Conservation (phyloP, 2,888 invertebrate genomes). For the Apamea crenata region DNA sequence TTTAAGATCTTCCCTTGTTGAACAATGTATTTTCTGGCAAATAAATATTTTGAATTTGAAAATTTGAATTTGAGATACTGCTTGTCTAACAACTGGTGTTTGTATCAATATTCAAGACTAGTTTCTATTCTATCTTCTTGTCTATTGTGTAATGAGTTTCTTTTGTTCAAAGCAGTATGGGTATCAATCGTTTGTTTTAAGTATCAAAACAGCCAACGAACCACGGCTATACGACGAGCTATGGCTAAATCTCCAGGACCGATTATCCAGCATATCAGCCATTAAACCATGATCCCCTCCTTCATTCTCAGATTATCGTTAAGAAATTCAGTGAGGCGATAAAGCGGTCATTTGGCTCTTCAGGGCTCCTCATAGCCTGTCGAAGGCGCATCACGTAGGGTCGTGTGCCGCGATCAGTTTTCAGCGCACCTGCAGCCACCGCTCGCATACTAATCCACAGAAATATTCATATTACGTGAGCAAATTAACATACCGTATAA, state of each 20-base stretch:
- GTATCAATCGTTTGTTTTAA: neutral
- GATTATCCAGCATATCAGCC: neutral
- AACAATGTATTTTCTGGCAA: no score
- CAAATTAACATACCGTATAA: slow-evolving; percentile 69
- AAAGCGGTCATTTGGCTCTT: slow-evolving; percentile 59
- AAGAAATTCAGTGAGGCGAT: slow-evolving; percentile 50
- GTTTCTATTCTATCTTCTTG: neutral
- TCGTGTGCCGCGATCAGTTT: slow-evolving; percentile 66
- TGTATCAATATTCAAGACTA: slow-evolving; percentile 1
- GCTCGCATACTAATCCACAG: slow-evolving; percentile 75
- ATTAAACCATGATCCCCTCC: slow-evolving; percentile 14
- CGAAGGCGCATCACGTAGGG: slow-evolving; percentile 65
- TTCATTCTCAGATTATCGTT: slow-evolving; percentile 55
- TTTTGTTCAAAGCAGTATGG: neutral
- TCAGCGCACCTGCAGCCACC: slow-evolving; percentile 67
- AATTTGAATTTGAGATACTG: no score
- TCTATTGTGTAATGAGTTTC: neutral
- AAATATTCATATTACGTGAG: slow-evolving; percentile 78
- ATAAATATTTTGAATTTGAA: no score
- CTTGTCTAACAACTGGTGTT: neutral
- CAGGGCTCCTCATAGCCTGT: slow-evolving; percentile 39
- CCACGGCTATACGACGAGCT: no score
- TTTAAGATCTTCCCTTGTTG: no score
- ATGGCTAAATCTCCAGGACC: slow-evolving; percentile 12
- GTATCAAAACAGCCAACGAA: neutral